These are phyloP conservation scores for Adrianichthys oophorus DNA, from an alignment of 2,797 vertebrate genomes.

Conservation along the genomic window DNA sequence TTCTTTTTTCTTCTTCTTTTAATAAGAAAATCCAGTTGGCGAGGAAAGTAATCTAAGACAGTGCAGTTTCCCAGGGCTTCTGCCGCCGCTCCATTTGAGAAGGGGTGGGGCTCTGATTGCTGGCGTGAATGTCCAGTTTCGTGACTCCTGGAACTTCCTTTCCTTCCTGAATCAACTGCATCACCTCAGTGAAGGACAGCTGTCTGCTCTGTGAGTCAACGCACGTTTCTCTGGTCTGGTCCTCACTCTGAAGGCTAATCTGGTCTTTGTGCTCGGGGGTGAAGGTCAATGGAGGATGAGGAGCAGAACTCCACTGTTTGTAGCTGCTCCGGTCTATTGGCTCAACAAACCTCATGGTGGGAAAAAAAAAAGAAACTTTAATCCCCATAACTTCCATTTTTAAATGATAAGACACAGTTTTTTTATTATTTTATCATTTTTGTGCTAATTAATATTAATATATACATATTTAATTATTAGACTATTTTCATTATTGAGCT, in stretches of 20 bases:
- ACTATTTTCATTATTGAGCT: too few species aligned
- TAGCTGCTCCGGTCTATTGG: conserved; percentile 63
- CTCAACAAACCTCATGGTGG: conserved; percentile 70
- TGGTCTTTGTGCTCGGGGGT: conserved; percentile 11
- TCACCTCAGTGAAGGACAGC: conserved; percentile 78
- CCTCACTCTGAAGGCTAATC: conserved; percentile 12
- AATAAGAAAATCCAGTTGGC: not conserved
- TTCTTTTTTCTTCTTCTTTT: too few species aligned
- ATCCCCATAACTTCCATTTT: not conserved
- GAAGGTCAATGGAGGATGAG: not conserved
- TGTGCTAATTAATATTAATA: too few species aligned
- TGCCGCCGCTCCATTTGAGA: conserved; percentile 67
- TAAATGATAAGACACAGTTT: not conserved
- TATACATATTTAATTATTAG: too few species aligned
- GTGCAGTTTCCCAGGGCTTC: conserved; percentile 76
- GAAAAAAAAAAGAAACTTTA: fast-evolving
- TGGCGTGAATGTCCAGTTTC: conserved; percentile 68
- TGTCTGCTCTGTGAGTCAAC: conserved; percentile 16
- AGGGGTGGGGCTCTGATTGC: conserved; percentile 68
- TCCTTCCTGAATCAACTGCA: conserved; percentile 75
- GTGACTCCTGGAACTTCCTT: conserved; percentile 72
- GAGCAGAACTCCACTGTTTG: conserved; percentile 48
- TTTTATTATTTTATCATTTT: too few species aligned
- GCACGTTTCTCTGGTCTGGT: conserved; percentile 1
- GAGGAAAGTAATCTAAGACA: conserved; percentile 15